These are phyloP conservation scores for Penaeus chinensis DNA, from an alignment of 1,140 invertebrate genomes.

Conservation along the genomic window DNA sequence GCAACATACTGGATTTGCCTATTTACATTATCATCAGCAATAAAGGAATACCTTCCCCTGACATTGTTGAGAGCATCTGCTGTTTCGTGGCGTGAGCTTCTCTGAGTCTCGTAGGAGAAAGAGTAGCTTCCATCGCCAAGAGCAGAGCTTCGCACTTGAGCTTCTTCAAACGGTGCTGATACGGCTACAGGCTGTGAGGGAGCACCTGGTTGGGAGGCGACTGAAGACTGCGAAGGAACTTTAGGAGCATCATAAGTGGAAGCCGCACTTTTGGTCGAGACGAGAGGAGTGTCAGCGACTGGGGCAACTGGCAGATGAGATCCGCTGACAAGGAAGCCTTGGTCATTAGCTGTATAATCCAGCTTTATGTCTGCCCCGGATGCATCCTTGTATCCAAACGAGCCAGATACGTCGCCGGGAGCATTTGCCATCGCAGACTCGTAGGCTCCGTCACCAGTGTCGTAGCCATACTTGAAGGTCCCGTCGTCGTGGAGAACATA, in stretches of 20 bases:
- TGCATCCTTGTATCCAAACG: background rate
- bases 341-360: background rate
- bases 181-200: no score
- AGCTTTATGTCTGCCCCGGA: background rate
- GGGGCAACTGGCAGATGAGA: background rate
- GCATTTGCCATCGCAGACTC: background rate
- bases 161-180: slow-evolving; percentile 17
- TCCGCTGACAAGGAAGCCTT: background rate
- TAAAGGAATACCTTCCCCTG: slow-evolving; percentile 34
- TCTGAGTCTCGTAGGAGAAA: slow-evolving; percentile 18
- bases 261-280: no score
- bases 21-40: slow-evolving; percentile 38
- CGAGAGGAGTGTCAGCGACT: background rate
- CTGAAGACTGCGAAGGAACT: no score
- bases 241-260: no score
- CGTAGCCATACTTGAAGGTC: slow-evolving; percentile 36
- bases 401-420: background rate
- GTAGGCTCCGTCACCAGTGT: background rate
- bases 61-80: slow-evolving; percentile 38
- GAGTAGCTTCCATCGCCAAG: slow-evolving; percentile 35
- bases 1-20: slow-evolving; percentile 25
- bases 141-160: slow-evolving; percentile 2
- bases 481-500: slow-evolving; percentile 51
- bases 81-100: slow-evolving; percentile 35
- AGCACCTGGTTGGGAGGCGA: no score